These are phyloP conservation scores for Saccopteryx bilineata DNA, from an alignment of 2,113 vertebrate genomes.

Conservation along the genomic window DNA sequence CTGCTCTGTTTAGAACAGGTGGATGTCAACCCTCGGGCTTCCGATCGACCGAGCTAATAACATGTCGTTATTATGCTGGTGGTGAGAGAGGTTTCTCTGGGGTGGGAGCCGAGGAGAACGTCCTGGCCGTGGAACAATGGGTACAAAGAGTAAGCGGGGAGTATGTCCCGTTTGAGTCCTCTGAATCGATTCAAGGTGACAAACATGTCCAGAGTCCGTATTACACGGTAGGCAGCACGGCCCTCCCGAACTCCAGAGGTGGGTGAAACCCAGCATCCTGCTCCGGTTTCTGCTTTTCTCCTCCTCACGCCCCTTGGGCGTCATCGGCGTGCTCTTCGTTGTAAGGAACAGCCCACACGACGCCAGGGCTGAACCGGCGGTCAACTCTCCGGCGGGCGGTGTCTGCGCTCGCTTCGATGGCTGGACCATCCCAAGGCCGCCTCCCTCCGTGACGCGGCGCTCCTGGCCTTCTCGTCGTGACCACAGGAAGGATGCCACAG, in stretches of 20 bases:
- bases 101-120: slow-evolving; percentile 19
- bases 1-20: slow-evolving; percentile 63
- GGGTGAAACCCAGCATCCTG: not conserved
- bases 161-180: not conserved
- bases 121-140: not conserved
- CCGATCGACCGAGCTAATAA: slow-evolving; percentile 20
- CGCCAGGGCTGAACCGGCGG: not conserved
- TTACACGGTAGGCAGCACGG: fast-evolving
- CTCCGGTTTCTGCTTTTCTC: not conserved
- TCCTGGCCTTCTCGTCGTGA: not conserved
- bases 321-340: not conserved
- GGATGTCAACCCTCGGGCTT: slow-evolving; percentile 22
- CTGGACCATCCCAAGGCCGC: not conserved
- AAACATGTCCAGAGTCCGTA: not conserved
- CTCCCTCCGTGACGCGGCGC: not conserved
- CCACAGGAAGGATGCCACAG: not conserved
- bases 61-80: slow-evolving; percentile 43
- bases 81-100: not conserved
- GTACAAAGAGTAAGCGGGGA: not conserved
- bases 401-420: not conserved
- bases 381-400: not conserved
- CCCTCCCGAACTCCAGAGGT: not conserved
- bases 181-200: not conserved
- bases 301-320: not conserved
- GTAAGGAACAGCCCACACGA: not conserved